These are phyloP conservation scores for Xenentodon cancila DNA, from an alignment of 2,797 vertebrate species.

Conservation along the genomic window DNA sequence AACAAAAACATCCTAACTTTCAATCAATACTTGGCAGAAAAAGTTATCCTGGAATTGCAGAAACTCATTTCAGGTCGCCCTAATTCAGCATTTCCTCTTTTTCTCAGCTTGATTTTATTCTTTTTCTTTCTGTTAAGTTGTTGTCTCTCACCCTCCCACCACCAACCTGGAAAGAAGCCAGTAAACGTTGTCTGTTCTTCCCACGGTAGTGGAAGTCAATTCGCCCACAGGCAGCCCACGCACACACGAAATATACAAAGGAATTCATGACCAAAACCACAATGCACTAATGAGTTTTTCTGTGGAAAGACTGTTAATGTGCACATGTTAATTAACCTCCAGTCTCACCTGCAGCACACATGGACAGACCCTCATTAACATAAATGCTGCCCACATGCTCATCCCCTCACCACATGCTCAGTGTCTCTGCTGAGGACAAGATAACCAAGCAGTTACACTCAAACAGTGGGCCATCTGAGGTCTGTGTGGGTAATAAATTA, in stretches of 20 bases:
- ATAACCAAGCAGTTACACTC: constrained; percentile 34
- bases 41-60: constrained; percentile 18
- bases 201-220: constrained; percentile 69
- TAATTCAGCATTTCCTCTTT: constrained; percentile 42
- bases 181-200: constrained; percentile 69
- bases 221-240: constrained; percentile 61
- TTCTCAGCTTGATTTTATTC: constrained; percentile 37
- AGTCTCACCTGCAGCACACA: constrained; percentile 23
- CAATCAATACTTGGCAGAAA: constrained; percentile 3
- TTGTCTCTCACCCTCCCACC: constrained; percentile 70
- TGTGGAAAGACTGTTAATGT: constrained; percentile 11
- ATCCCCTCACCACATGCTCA: constrained; percentile 1
- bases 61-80: constrained; percentile 30
- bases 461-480: constrained; percentile 10
- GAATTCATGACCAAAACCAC: constrained; percentile 17
- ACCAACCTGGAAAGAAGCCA: constrained; percentile 69
- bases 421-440: constrained; percentile 32
- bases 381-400: constrained; percentile 15
- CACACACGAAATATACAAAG: constrained; percentile 38
- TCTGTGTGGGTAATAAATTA: constrained; percentile 14
- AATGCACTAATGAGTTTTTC: constrained; percentile 31
- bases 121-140: constrained; percentile 43
- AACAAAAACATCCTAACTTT: neutral
- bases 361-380: constrained; percentile 17
- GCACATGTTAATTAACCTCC: constrained; percentile 30